These are phyloP conservation scores for Cephus cinctus DNA, from an alignment of 1,140 invertebrate genomes.

Conservation along the genomic window DNA sequence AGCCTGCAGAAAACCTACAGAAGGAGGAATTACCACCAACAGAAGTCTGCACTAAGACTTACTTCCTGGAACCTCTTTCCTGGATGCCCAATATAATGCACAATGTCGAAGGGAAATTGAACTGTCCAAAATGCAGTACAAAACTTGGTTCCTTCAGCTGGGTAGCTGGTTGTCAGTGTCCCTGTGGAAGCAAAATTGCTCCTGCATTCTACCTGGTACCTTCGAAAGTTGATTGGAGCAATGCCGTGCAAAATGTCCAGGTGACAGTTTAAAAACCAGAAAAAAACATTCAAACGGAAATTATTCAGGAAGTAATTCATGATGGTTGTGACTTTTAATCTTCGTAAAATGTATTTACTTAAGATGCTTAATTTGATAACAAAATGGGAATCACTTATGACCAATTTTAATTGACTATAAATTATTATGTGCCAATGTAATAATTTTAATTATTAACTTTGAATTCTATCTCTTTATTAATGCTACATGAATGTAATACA, in stretches of 20 bases:
- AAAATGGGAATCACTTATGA: too few relatives aligned
- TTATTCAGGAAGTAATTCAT: too few relatives aligned
- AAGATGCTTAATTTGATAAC: too few relatives aligned
- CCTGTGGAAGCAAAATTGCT: slow-evolving; percentile 79
- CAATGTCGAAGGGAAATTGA: slow-evolving; percentile 73
- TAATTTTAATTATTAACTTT: not conserved
- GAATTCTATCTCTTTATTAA: too few relatives aligned
- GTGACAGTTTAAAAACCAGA: slow-evolving; percentile 67
- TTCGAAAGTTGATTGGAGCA: slow-evolving; percentile 83
- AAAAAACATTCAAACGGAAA: not conserved
- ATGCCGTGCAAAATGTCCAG: slow-evolving; percentile 83
- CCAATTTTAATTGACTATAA: not conserved
- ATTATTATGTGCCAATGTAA: not conserved
- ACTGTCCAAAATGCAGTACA: slow-evolving; percentile 77
- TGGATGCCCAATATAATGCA: slow-evolving; percentile 78
- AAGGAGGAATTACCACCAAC: slow-evolving; percentile 37
- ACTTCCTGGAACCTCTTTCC: slow-evolving; percentile 77
- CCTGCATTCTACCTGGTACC: slow-evolving; percentile 85
- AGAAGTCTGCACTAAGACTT: slow-evolving; percentile 66
- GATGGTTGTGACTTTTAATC: too few relatives aligned
- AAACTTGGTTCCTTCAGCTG: slow-evolving; percentile 84
- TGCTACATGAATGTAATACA: not conserved
- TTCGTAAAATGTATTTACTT: too few relatives aligned
- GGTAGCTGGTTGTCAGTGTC: slow-evolving; percentile 77
- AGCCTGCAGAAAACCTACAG: slow-evolving; percentile 34